Evolutionary conservation across 1,140 invertebrate species (phyloP).

Genomic region (Mizuhopecten yessoensis): DNA sequence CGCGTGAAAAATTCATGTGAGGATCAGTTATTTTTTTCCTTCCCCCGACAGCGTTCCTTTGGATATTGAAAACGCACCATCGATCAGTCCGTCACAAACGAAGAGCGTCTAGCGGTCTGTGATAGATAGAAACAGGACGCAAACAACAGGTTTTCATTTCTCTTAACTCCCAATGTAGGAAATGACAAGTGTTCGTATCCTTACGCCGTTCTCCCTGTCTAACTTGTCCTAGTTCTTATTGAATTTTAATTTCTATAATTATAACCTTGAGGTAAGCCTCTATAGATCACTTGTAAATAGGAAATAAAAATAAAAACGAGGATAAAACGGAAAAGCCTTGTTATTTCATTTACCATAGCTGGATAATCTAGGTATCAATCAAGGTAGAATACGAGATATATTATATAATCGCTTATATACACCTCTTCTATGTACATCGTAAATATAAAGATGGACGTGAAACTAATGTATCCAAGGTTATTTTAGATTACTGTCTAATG

Average conservation of each 20-base stretch:
- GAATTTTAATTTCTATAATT: conserved; percentile 18
- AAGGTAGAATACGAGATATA: not conserved
- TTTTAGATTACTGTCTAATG: not conserved
- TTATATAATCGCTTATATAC: not conserved
- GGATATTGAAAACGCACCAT: conserved; percentile 20
- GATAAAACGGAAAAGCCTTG: not conserved
- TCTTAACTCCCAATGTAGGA: not conserved
- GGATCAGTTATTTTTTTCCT: conserved; percentile 11
- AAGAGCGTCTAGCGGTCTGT: not conserved
- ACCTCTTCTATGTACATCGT: not conserved
- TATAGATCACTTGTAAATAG: not conserved
- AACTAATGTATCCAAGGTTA: not conserved
- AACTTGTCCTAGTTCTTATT: conserved; percentile 11
- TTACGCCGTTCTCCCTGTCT: not conserved
- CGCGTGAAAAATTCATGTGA: conserved; percentile 10
- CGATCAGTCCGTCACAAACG: not conserved
- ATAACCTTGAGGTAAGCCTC: conserved; percentile 3
- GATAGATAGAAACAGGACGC: not conserved
- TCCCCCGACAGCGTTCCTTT: conserved; percentile 36
- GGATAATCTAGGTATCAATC: not conserved
- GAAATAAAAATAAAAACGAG: not conserved
- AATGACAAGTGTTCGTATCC: conserved; percentile 1
- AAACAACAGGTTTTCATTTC: conserved; percentile 35
- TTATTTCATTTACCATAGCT: conserved; percentile 1
- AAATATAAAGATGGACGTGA: not conserved